Evolutionary conservation across 1,140 invertebrate genomes (phyloP), one percentile per base, ranked within the genome.

Genomic region (Aphelenchoides fujianensis): DNA sequence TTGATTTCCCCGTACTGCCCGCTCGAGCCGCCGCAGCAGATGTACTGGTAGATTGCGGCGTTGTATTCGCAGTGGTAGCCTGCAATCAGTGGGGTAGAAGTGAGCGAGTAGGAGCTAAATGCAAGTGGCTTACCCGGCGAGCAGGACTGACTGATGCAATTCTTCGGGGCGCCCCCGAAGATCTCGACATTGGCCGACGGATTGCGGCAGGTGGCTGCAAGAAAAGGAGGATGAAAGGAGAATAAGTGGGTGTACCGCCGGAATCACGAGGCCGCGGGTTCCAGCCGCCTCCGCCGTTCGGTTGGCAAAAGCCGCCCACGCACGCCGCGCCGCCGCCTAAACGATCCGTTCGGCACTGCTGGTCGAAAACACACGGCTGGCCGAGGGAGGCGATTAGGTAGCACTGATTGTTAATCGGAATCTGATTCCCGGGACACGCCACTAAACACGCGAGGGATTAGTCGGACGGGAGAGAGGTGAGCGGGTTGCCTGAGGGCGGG

Each of bases 31-130:
- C 79, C 74, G 41, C 76, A 77, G 32, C 76, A 77, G 69, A 77
- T 81, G 37, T 77, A 77, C 37, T 77, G 76, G 16, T 12, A 36
- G 32, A 30, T 81, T 77, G 74, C 19, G 34, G 9, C 32, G 55
- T 80, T 77, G 68, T 71, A 77, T 57, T 77, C 76, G 61, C 76
- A 77, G 30, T 76, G 77, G 53, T 76, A 77, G 12, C 74, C 57
- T 30, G n/a, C 28, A 48, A 12, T 48, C 12, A 12, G 23, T 48
- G 23, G 41, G 12, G 41, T 12, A 48, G 41, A 48, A n/a, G n/a
- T n/a, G n/a, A n/a, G n/a, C n/a, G n/a, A n/a, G n/a, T n/a, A n/a
- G n/a, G n/a, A n/a, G n/a, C n/a, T n/a, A n/a, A n/a, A n/a, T n/a
- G n/a, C n/a, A n/a, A n/a, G n/a, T n/a, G n/a, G n/a, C n/a, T n/a